Conservation (phyloP, 23 tunicate species). For the Aplidium turbinatum region DNA sequence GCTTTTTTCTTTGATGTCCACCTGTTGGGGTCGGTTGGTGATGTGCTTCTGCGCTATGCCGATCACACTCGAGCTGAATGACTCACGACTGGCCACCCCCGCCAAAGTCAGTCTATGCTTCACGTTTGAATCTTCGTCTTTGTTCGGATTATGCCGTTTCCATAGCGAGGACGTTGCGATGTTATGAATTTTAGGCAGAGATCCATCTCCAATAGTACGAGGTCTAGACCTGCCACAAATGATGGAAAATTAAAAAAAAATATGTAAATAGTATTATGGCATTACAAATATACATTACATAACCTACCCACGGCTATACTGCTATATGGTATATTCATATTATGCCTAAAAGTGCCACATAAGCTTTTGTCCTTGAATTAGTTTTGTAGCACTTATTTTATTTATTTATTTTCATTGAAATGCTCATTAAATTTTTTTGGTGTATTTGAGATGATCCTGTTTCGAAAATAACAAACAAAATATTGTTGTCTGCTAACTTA, state of each 20-base stretch:
- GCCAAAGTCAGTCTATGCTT: slow-evolving; percentile 61
- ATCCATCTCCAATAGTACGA: slow-evolving; percentile 52
- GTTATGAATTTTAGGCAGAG: slow-evolving; percentile 58
- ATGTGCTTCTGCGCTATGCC: slow-evolving; percentile 61
- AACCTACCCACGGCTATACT: no score
- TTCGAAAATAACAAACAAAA: not conserved
- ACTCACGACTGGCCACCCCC: slow-evolving; percentile 49
- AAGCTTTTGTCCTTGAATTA: no score
- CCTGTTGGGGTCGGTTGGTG: slow-evolving; percentile 15
- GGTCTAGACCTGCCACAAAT: slow-evolving; percentile 75
- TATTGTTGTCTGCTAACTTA: slow-evolving; percentile 16
- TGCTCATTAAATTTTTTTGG: not conserved
- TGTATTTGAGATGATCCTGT: not conserved
- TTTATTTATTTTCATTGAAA: not conserved
- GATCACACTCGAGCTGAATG: slow-evolving; percentile 49
- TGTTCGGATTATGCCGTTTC: slow-evolving; percentile 33
- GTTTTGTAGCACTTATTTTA: not conserved
- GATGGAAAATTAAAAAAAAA: no score
- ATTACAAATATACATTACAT: no score
- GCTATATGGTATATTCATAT: no score
- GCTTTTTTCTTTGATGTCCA: not conserved
- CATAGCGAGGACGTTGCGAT: slow-evolving; percentile 45
- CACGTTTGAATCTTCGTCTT: slow-evolving; percentile 6
- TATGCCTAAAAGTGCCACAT: no score
- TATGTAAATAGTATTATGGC: no score